Evolutionary conservation across 2,113 vertebrate species (phyloP).

Genomic region (Sylvietta virens): DNA sequence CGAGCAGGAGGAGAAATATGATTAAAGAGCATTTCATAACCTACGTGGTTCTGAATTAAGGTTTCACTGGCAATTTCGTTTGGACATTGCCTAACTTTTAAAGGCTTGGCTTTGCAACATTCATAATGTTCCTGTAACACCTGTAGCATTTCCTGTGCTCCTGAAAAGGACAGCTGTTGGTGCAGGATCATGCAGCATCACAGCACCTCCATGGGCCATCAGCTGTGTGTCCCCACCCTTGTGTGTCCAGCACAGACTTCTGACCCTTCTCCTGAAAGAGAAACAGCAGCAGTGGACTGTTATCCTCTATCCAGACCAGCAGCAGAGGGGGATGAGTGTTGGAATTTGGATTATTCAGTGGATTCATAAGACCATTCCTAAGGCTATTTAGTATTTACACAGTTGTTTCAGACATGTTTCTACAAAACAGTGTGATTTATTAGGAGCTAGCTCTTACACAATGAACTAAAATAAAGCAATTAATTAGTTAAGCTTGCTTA

Average conservation of each 20-base stretch:
- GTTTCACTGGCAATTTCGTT: neutral
- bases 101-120: neutral
- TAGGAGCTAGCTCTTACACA: constrained; percentile 29
- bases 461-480: constrained; percentile 19
- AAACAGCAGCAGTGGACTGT: neutral
- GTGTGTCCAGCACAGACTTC: neutral
- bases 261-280: neutral
- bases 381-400: constrained; percentile 48
- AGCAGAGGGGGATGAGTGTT: neutral
- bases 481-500: constrained; percentile 53
- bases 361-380: constrained; percentile 8
- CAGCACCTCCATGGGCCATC: neutral
- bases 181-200: neutral
- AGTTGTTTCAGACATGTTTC: constrained; percentile 33
- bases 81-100: neutral
- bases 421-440: constrained; percentile 27
- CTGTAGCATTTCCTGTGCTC: neutral
- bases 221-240: neutral
- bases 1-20: neutral
- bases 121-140: neutral
- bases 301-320: neutral
- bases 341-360: constrained; percentile 21
- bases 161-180: neutral
- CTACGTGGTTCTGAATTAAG: neutral
- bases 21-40: neutral